A percentile compares a stretch with the other conserved stretches of the same genome.
Evolutionary conservation across 2,888 invertebrate species (phyloP).

Genomic region (Epicampocera succincta): DNA sequence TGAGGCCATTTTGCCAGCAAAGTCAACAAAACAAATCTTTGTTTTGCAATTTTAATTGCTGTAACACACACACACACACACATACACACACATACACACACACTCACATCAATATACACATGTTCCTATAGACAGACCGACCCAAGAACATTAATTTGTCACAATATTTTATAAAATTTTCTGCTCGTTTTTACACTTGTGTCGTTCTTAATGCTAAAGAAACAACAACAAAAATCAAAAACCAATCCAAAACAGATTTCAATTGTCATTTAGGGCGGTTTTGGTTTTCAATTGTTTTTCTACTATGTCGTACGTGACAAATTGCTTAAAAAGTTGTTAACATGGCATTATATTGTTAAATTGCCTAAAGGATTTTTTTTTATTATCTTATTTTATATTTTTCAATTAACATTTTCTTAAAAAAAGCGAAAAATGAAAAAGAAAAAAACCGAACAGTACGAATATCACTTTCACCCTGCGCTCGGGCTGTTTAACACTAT

Average conservation of each 20-base stretch:
- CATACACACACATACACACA: constrained; percentile 1
- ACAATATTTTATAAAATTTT: constrained; percentile 17
- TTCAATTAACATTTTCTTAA: constrained; percentile 21
- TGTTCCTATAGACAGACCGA: too few species aligned
- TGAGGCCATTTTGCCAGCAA: constrained; percentile 28
- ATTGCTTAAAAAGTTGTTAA: constrained; percentile 80
- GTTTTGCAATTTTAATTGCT: constrained; percentile 67
- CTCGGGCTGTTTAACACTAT: neutral
- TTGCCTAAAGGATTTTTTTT: constrained; percentile 61
- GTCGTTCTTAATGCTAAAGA: neutral
- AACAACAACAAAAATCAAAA: too few species aligned
- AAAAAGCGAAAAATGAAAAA: neutral
- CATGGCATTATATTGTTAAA: constrained; percentile 67
- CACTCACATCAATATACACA: too few species aligned
- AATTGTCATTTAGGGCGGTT: constrained; percentile 67
- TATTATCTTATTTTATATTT: constrained; percentile 21
- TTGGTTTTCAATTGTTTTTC: constrained; percentile 53
- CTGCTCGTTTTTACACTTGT: constrained; percentile 60
- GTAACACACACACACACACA: constrained; percentile 3
- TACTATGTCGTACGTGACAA: constrained; percentile 80
- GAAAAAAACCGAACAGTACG: too few species aligned
- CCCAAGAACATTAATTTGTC: constrained; percentile 6
- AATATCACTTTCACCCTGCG: constrained; percentile 36
- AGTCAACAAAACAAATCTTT: constrained; percentile 58
- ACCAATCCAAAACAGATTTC: constrained; percentile 37